Evolutionary conservation across 2,113 vertebrate genomes (phyloP), one percentile per base, ranked within the genome.

Genomic region (Charina bottae): DNA sequence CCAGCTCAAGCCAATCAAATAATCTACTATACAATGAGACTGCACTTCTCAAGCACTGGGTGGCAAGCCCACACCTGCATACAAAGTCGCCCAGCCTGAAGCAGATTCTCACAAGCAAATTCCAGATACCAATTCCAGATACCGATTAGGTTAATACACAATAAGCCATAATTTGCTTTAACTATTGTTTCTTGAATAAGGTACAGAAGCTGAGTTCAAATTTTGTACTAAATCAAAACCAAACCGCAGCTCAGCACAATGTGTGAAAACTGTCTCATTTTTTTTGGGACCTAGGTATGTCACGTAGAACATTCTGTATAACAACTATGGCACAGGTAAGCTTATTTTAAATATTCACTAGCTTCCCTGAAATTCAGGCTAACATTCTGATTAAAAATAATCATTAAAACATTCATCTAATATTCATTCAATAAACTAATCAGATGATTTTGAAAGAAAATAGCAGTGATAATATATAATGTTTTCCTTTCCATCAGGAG

Each of bases 391-490:
- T 28, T 85, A 21, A 54, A 88, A 93, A 60, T 24, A 12, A 2
- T 93, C 11, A 89, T 92, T 90, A 93, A 91, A 87, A 86, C 93
- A 94, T 46, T 0, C 28, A 49, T 33, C 93, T 68, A 83, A 88
- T 59, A 86, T 93, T 46, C 55, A 33, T 90, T 56, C 53, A 89
- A 17, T 53, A 26, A 93, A 58, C 46, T 78, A 2, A 92, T 89
- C 64, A 84, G 94, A 92, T 96, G 94, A 96, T 93, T 94, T 91
- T 93, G 95, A 91, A 96, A 78, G 68, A 90, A 97, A 94, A 1
- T 72, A 85, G 94, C 17, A 93, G 64, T 92, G 93, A 88, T 83
- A 93, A 94, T 95, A 92, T 90, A 62, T 59, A 60, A 92, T 83
- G 54, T 93, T 87, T 0, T 6, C 10, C 26, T 59, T 84, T 2